phyloP scores from a whole-genome alignment of 2,888 invertebrate genomes.

The Chrysotoxum bicinctum region DNA sequence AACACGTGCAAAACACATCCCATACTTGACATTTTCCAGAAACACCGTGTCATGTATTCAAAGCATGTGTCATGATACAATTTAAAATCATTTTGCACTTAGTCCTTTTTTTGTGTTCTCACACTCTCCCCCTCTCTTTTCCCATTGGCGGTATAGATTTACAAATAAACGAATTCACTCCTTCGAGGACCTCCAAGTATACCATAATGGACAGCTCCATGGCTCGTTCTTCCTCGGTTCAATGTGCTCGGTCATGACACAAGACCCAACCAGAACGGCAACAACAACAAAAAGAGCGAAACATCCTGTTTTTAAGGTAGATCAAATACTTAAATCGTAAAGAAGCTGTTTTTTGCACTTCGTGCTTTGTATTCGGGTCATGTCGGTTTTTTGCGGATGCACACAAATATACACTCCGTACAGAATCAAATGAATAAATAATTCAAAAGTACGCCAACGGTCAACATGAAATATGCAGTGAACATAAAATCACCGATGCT shows the following conservation, averaged over 20 bases:
- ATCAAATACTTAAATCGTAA: slow-evolving; percentile 66
- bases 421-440: slow-evolving; percentile 59
- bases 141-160: background rate
- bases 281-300: background rate
- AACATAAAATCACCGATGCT: slow-evolving; percentile 58
- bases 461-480: slow-evolving; percentile 57
- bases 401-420: slow-evolving; percentile 36
- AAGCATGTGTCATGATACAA: slow-evolving; percentile 72
- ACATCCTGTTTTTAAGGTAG: slow-evolving; percentile 60
- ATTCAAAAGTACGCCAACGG: slow-evolving; percentile 53
- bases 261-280: slow-evolving; percentile 33
- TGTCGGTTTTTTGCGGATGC: slow-evolving; percentile 64
- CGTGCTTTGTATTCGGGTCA: slow-evolving; percentile 59
- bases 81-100: slow-evolving; percentile 72
- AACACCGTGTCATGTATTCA: slow-evolving; percentile 56
- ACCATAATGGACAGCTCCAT: background rate
- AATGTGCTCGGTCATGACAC: slow-evolving; percentile 57
- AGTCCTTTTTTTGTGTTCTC: slow-evolving; percentile 29
- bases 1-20: slow-evolving; percentile 53
- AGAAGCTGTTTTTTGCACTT: slow-evolving; percentile 42
- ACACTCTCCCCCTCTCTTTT: background rate
- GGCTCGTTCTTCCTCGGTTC: background rate
- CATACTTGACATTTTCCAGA: slow-evolving; percentile 13
- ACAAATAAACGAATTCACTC: slow-evolving; percentile 62
- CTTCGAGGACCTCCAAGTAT: slow-evolving; percentile 34